Conservation (phyloP, 2,797 vertebrate species). For the Acomys russatus region DNA sequence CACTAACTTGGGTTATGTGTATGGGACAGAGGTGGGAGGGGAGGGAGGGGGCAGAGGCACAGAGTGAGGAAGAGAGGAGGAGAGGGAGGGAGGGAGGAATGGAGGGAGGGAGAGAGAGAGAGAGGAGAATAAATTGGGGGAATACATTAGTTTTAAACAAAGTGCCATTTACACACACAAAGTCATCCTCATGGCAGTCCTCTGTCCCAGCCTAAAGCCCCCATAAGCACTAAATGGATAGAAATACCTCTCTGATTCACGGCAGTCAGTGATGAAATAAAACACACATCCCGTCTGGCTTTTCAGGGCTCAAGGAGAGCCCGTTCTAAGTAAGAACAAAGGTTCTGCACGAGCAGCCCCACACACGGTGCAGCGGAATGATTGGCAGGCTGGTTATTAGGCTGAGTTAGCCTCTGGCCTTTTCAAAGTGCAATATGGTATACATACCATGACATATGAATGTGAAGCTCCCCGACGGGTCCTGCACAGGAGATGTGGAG, state of each 20-base stretch:
- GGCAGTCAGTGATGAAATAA: not conserved
- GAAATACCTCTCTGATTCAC: slow-evolving; percentile 1
- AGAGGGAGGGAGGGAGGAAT: too few relatives aligned
- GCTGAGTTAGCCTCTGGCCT: slow-evolving; percentile 56
- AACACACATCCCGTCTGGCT: not conserved
- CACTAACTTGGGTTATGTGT: not conserved
- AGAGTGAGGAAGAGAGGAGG: not conserved
- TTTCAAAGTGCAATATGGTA: slow-evolving; percentile 66
- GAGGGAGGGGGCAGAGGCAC: not conserved
- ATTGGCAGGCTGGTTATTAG: slow-evolving; percentile 60
- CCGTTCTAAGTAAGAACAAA: slow-evolving; percentile 38
- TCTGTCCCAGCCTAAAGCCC: not conserved
- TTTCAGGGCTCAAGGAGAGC: not conserved
- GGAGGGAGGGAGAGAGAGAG: too few relatives aligned
- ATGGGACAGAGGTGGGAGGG: not conserved
- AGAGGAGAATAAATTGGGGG: not conserved
- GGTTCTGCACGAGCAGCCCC: not conserved
- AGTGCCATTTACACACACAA: not conserved
- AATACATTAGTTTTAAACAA: not conserved
- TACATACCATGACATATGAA: slow-evolving; percentile 63
- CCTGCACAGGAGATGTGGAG: slow-evolving; percentile 82
- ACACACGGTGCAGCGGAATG: not conserved
- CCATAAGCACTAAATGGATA: not conserved
- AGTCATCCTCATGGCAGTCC: not conserved
- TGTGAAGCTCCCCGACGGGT: slow-evolving; percentile 81